Conservation (phyloP, 2,113 vertebrate species). For the Oceanodroma tethys region DNA sequence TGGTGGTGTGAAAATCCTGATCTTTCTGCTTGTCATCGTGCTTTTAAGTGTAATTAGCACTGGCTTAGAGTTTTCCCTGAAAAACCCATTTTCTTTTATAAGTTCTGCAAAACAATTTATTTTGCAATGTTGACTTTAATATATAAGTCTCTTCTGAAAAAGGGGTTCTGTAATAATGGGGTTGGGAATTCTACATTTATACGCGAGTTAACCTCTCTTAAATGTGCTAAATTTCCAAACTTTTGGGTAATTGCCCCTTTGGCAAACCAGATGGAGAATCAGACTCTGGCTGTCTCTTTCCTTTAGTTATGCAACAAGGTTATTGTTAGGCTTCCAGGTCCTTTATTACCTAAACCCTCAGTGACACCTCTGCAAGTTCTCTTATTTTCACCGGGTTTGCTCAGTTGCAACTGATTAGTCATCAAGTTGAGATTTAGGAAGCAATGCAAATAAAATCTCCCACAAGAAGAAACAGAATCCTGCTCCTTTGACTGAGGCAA, state of each 20-base stretch:
- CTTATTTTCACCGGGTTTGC: conserved; percentile 33
- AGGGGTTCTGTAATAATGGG: background rate
- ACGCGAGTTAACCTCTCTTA: background rate
- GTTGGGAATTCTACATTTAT: background rate
- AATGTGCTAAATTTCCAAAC: background rate
- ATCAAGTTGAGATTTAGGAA: conserved; percentile 46
- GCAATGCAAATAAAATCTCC: conserved; percentile 13
- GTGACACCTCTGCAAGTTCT: conserved; percentile 27
- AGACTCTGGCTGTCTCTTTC: background rate
- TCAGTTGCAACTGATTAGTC: conserved; percentile 50
- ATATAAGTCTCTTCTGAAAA: background rate
- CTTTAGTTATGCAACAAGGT: background rate
- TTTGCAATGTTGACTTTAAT: background rate
- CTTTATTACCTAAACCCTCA: too few relatives aligned
- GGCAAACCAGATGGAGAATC: conserved; percentile 2
- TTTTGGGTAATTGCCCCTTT: background rate
- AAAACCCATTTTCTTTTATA: background rate
- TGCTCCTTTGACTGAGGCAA: background rate
- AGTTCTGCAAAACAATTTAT: background rate
- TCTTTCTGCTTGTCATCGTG: background rate
- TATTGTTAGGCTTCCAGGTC: too few relatives aligned
- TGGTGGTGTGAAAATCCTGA: background rate
- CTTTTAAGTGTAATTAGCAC: conserved; percentile 15
- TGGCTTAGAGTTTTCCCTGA: background rate
- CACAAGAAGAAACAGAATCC: background rate